Evolutionary conservation across 2,888 invertebrate species (phyloP).

Genomic region (Branchipolynoe longqiensis): DNA sequence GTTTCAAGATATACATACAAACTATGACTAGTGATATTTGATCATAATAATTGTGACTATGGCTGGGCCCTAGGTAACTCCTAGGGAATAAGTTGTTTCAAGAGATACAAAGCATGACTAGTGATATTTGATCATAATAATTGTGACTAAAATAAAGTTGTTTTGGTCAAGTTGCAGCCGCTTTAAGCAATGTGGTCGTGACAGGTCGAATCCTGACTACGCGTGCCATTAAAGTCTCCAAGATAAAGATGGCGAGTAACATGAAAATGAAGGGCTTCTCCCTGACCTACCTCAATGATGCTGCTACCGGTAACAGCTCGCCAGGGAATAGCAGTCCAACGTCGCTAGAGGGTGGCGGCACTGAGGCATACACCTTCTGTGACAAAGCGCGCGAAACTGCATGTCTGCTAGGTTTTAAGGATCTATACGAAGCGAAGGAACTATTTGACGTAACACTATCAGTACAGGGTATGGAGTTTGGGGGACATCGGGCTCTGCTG

Average conservation of each 20-base stretch:
- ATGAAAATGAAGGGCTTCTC: conserved; percentile 26
- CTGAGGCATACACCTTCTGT: conserved; percentile 57
- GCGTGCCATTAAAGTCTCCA: background rate
- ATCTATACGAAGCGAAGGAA: conserved; percentile 68
- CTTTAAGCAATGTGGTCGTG: background rate
- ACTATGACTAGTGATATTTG: no score
- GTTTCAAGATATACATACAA: background rate
- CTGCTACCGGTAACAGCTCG: background rate
- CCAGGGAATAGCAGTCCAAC: background rate
- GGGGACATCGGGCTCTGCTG: conserved; percentile 75
- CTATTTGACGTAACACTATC: conserved; percentile 75
- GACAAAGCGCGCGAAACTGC: conserved; percentile 54
- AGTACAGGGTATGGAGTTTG: conserved; percentile 72
- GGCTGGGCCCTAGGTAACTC: background rate
- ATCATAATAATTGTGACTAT: no score
- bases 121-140: no score
- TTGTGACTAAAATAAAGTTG: background rate
- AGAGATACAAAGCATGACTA: no score
- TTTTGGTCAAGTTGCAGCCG: background rate
- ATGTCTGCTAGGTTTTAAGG: conserved; percentile 61
- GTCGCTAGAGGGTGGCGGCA: conserved; percentile 15
- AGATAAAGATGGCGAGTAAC: no score
- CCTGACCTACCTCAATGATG: background rate
- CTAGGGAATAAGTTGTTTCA: no score
- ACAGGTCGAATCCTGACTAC: background rate